phyloP scores from a whole-genome alignment of 2,113 vertebrate genomes.

The Carollia perspicillata region DNA sequence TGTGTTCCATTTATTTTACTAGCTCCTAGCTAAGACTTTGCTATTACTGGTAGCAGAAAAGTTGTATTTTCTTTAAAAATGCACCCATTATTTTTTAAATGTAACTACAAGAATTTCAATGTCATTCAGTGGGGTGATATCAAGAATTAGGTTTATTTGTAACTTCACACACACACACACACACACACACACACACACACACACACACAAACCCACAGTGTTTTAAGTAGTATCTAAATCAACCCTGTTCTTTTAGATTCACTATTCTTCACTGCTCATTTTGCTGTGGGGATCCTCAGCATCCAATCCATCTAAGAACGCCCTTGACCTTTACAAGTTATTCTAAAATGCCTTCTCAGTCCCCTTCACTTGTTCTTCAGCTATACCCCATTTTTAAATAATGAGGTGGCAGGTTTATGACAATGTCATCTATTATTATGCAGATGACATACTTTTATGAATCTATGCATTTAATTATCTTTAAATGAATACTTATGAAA shows the following conservation, averaged over 20 bases:
- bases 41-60: neutral
- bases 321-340: neutral
- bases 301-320: neutral
- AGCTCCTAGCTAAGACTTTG: neutral
- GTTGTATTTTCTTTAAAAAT: neutral
- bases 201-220: too few species aligned
- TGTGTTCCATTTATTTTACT: neutral
- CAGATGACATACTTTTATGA: neutral
- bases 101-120: neutral
- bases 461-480: neutral
- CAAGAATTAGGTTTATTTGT: neutral
- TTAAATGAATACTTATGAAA: neutral
- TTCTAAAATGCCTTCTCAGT: neutral
- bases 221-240: neutral
- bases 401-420: neutral
- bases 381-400: neutral
- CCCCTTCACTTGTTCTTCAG: neutral
- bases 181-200: too few species aligned
- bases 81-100: neutral
- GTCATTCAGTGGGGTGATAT: neutral
- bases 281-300: neutral
- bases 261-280: neutral
- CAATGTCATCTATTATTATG: neutral
- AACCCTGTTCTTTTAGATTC: neutral
- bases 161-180: neutral